Evolutionary conservation across 2,113 vertebrate species (phyloP), one percentile per base, ranked within the genome.

Genomic region (Bubo blakistoni): DNA sequence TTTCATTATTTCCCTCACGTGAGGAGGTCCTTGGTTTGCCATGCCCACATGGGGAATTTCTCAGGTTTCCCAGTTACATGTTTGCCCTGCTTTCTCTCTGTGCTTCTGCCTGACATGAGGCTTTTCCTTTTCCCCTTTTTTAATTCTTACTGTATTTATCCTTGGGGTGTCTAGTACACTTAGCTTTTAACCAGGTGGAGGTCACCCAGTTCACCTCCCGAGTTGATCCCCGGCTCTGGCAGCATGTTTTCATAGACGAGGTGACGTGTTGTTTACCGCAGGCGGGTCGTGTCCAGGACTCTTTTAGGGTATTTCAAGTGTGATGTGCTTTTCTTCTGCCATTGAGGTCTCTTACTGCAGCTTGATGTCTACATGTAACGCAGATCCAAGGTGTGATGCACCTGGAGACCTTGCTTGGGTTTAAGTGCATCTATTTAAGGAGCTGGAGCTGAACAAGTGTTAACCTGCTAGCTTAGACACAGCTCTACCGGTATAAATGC

Each of bases 291-390:
- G 4, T 16, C 55, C 57, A 2, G 21, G 30, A 47, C 19, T 6
- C n/a, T 71, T 36, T 32, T 26, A 26, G 72, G 38, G 69, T 29
- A 6, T 11, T 81, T 59, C 0, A 13, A 36, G 30, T 6, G 46
- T 4, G 8, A 0, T 26, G 42, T 20, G 65, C 57, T 88, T 86
- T 70, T 29, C 51, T 42, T 14, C 51, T 77, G 77, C 69, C 42
- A 2, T 27, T 3, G 2, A 58, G 71, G 42, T 69, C 42, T 86
- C 83, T 66, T 21, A 0, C 11, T 62, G 55, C 84, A 47, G 58
- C 65, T 9, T 19, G 55, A 19, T 3, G 10, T 54, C 71, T 9
- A 0, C 2, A 0, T 1, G 4, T 61, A 47, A 29, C 0, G 1
- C 71, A 52, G n/a, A 47, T 52, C 32, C 32, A 3, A 65, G 65